Conservation (phyloP, 2,888 invertebrate genomes). For the Rhagophthalmus giganteus region DNA sequence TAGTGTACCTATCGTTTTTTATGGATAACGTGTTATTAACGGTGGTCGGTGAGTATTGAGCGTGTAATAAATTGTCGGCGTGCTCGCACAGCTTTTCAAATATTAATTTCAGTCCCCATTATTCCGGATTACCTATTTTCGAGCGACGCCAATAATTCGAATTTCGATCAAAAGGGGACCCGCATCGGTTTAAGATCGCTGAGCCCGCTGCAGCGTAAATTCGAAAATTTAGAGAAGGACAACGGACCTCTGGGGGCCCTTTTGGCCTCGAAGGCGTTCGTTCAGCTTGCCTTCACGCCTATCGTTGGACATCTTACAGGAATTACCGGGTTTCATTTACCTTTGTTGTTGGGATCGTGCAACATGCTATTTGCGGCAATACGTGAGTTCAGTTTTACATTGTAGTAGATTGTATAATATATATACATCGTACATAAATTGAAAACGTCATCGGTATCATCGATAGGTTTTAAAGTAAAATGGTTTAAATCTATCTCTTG, state of each 20-base stretch:
- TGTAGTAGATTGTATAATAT: too few relatives aligned
- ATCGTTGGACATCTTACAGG: conserved; percentile 70
- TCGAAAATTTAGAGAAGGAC: conserved; percentile 58
- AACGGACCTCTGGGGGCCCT: conserved; percentile 70
- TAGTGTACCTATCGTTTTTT: conserved; percentile 75
- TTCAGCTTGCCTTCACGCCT: conserved; percentile 78
- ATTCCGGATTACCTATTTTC: conserved; percentile 74
- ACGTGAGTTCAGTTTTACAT: conserved; percentile 58
- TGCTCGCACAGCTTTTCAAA: too few relatives aligned
- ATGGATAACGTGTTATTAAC: conserved; percentile 87
- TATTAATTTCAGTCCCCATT: conserved; percentile 78
- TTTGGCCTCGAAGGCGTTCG: conserved; percentile 76
- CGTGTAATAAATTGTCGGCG: too few relatives aligned
- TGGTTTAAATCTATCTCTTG: too few relatives aligned
- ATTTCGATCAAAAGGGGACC: conserved; percentile 16
- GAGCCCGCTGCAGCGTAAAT: conserved; percentile 54
- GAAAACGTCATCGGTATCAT: too few relatives aligned
- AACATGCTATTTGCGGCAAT: conserved; percentile 69
- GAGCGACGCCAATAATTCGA: conserved; percentile 53
- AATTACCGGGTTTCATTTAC: conserved; percentile 67
- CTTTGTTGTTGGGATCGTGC: conserved; percentile 69
- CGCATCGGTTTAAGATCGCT: conserved; percentile 44
- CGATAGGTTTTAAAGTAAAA: too few relatives aligned
- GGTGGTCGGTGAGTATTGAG: conserved; percentile 74
- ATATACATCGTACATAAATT: too few relatives aligned